Conservation (phyloP, 2,113 vertebrate species). For the Oncorhynchus gorbuscha region DNA sequence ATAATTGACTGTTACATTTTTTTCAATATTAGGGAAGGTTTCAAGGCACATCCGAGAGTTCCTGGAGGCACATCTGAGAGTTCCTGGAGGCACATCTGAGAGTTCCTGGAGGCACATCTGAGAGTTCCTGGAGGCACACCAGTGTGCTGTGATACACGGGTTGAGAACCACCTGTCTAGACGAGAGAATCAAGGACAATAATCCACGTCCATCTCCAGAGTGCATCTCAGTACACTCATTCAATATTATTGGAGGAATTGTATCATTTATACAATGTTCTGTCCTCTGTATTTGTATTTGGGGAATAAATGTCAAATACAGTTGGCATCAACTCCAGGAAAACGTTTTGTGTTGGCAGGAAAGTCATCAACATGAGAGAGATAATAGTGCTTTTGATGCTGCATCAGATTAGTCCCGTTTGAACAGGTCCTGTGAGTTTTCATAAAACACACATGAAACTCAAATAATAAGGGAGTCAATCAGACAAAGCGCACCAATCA, state of each 20-base stretch:
- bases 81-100: no score
- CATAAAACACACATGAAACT: background rate
- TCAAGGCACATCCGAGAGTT: no score
- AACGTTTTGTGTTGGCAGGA: no score
- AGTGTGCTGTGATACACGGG: no score
- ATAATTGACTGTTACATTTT: no score
- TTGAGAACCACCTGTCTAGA: background rate
- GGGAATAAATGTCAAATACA: background rate
- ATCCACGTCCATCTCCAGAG: background rate
- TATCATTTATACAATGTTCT: background rate
- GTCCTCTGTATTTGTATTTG: background rate
- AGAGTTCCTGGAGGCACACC: no score
- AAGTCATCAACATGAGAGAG: background rate
- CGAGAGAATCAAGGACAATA: background rate
- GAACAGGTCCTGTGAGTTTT: conserved; percentile 5
- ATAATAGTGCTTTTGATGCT: background rate
- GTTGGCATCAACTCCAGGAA: no score
- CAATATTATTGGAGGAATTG: background rate
- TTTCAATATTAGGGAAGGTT: no score
- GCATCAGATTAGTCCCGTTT: background rate
- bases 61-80: no score
- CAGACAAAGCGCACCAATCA: conserved; percentile 8
- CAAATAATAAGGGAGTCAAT: conserved; percentile 1
- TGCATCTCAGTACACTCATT: background rate
- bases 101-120: no score